A percentile compares a stretch with the other conserved stretches of the same genome.
phyloP scores from a whole-genome alignment of 2,113 vertebrate species.

The Fukomys damarensis region DNA sequence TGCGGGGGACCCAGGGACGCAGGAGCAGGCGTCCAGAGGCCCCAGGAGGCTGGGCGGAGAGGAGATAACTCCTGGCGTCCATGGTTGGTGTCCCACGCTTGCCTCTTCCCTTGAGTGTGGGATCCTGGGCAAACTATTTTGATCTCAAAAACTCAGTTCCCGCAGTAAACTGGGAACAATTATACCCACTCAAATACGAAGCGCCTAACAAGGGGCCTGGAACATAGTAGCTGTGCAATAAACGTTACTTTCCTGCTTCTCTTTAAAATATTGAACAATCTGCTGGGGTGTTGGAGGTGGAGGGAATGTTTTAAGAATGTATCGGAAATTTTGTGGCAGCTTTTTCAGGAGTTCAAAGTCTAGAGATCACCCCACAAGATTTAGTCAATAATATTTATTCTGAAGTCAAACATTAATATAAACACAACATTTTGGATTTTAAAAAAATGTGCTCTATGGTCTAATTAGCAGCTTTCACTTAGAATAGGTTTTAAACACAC shows the following conservation, averaged over 20 bases:
- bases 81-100: background rate
- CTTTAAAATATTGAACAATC: background rate
- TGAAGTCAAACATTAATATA: conserved; percentile 68
- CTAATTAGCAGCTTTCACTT: conserved; percentile 7
- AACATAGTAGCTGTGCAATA: background rate
- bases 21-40: rapidly evolving
- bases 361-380: background rate
- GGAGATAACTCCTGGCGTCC: rapidly evolving
- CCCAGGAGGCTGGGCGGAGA: rapidly evolving
- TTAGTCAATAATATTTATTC: conserved; percentile 45
- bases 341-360: conserved; percentile 58
- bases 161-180: background rate
- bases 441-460: background rate
- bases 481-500: background rate
- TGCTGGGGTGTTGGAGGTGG: background rate
- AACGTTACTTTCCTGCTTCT: background rate
- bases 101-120: background rate
- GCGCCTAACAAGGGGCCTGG: background rate
- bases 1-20: background rate
- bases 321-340: background rate
- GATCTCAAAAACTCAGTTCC: background rate
- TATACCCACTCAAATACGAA: background rate
- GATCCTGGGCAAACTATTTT: background rate
- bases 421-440: background rate
- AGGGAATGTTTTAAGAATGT: background rate